A percentile compares a stretch with the other conserved stretches of the same genome.
These are phyloP conservation scores for Solea solea DNA, from an alignment of 2,113 vertebrate species.

Conservation along the genomic window DNA sequence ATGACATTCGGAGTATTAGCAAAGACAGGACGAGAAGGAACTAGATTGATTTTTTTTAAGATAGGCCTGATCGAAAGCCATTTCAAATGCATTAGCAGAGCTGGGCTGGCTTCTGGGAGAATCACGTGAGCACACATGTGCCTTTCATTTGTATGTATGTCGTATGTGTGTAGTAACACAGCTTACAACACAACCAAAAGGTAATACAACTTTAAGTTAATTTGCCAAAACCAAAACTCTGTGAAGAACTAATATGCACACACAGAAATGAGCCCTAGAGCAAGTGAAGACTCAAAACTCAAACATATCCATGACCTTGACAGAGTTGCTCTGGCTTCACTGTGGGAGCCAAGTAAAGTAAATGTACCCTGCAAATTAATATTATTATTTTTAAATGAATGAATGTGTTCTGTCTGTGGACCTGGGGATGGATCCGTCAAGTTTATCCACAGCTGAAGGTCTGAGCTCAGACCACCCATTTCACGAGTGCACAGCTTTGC, in stretches of 20 bases:
- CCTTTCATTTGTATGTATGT: background rate
- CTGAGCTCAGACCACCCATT: background rate
- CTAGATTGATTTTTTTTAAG: constrained; percentile 61
- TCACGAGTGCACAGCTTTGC: background rate
- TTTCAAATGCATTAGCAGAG: constrained; percentile 60
- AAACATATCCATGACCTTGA: constrained; percentile 4
- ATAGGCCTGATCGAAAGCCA: constrained; percentile 57
- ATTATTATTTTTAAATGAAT: background rate
- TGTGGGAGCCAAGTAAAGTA: background rate
- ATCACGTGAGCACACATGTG: constrained; percentile 6
- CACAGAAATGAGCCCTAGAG: background rate
- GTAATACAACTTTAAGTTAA: background rate
- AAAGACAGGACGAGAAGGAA: constrained; percentile 36
- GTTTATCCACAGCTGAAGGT: background rate
- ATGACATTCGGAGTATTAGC: constrained; percentile 62
- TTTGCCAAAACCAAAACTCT: background rate
- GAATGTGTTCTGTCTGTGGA: background rate
- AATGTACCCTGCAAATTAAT: background rate
- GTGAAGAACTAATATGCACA: background rate
- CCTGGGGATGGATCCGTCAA: background rate
- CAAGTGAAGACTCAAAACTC: background rate
- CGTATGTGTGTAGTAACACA: no score
- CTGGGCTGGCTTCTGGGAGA: background rate
- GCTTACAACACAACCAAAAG: no score
- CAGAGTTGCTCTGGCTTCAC: background rate